phyloP scores from a whole-genome alignment of 2,797 vertebrate genomes.

The Staurois parvus region DNA sequence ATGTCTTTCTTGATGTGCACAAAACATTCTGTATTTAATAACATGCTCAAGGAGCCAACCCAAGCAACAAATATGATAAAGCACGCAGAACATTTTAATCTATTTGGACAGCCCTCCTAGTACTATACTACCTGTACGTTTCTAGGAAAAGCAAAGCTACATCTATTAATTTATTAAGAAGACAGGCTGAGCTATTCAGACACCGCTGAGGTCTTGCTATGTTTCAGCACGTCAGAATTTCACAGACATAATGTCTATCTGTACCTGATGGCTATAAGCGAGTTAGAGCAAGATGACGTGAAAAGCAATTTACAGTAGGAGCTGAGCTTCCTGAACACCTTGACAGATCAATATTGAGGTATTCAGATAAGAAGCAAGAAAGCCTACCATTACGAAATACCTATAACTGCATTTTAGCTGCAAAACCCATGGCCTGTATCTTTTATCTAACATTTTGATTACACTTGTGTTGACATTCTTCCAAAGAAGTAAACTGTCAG shows the following conservation, averaged over 20 bases:
- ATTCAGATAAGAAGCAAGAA: slow-evolving; percentile 32
- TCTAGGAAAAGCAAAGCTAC: background rate
- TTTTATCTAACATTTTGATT: slow-evolving; percentile 18
- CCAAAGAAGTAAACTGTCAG: background rate
- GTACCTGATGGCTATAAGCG: slow-evolving; percentile 13
- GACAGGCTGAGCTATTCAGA: background rate
- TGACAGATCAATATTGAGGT: slow-evolving; percentile 45
- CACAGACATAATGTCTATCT: slow-evolving; percentile 18
- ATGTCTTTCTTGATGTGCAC: too few relatives aligned
- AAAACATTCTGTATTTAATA: too few relatives aligned
- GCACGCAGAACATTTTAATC: background rate
- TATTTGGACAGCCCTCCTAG: background rate
- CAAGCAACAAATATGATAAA: background rate
- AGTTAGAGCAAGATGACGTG: slow-evolving; percentile 3
- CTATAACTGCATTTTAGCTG: slow-evolving; percentile 3
- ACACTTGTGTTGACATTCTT: slow-evolving; percentile 11
- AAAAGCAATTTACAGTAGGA: slow-evolving; percentile 39
- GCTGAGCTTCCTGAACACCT: slow-evolving; percentile 31
- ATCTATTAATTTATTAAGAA: background rate
- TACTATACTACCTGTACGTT: too few relatives aligned
- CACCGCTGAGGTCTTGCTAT: background rate
- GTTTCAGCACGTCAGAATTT: slow-evolving; percentile 8
- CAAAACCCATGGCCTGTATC: background rate
- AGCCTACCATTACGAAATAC: slow-evolving; percentile 27
- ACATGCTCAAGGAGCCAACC: background rate